phyloP scores from a whole-genome alignment of 2,888 invertebrate genomes.

The Selenia dentaria region DNA sequence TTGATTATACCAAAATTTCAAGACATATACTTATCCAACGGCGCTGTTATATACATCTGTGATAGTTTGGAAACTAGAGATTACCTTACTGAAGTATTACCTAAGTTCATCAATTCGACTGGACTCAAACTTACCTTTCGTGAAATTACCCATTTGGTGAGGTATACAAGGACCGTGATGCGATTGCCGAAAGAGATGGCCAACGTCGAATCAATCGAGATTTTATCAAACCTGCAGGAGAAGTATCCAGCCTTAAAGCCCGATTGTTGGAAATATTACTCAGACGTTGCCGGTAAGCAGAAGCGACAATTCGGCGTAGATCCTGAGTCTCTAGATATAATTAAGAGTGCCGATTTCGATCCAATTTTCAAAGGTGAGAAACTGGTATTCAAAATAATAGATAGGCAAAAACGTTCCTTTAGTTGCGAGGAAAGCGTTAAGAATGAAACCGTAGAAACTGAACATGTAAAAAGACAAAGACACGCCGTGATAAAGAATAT shows the following conservation, averaged over 20 bases:
- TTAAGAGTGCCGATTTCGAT: constrained; percentile 63
- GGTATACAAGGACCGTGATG: constrained; percentile 71
- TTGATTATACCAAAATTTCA: constrained; percentile 73
- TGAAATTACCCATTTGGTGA: constrained; percentile 61
- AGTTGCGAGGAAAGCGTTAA: constrained; percentile 52
- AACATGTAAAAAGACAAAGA: constrained; percentile 44
- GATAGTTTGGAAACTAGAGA: constrained; percentile 76
- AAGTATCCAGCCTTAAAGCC: constrained; percentile 65
- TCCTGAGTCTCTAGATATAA: constrained; percentile 66
- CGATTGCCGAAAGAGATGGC: constrained; percentile 65
- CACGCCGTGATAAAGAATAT: constrained; percentile 53
- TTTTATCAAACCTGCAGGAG: constrained; percentile 54
- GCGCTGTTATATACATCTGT: constrained; percentile 75
- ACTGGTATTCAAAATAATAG: constrained; percentile 64
- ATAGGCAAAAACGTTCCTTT: constrained; percentile 66
- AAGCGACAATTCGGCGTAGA: constrained; percentile 77
- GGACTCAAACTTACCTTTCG: constrained; percentile 66
- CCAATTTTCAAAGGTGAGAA: constrained; percentile 60
- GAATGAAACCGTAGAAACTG: constrained; percentile 39
- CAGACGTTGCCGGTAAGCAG: constrained; percentile 72
- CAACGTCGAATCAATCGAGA: constrained; percentile 61
- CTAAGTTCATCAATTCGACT: constrained; percentile 68
- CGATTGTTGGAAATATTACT: constrained; percentile 74
- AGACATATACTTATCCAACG: constrained; percentile 72
- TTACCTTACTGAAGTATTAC: constrained; percentile 64